Base-by-base conservation (phyloP, 2,888 invertebrate species). In the Pammene fasciana region DNA sequence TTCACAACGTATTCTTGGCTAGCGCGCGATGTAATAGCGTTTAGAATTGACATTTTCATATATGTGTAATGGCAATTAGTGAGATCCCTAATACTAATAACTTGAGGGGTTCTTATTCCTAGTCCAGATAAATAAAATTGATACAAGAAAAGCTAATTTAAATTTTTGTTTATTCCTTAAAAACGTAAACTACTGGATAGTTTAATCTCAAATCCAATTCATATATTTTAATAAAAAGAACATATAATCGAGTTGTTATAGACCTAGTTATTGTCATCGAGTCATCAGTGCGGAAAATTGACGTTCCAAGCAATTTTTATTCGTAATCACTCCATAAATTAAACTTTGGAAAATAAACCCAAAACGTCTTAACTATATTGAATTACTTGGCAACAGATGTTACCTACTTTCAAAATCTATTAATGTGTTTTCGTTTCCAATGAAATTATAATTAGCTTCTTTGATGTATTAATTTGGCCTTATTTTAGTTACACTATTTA, bases 1-100 rank as follows among this genome's bases (percentile, higher is more conserved):
- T 90, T 88, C 89, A 88, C 88, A 89, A 88, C 87, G 85, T 87
- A 88, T 87, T 88, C 87, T 85, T 86, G 82, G 79, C 83, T 80
- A 81, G 83, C 81, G 79, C 82, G 78, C 82, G 83, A 83, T 86
- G 86, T 87, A 87, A 86, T 86, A 87, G 86, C 86, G 84, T 72
- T 64, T 41, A 64, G 57, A 65, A 59, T 54, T 70, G 72, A 65
- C 70, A 67, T 61, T 67, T 48, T 46, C 16, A 14, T 61, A 57
- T 65, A 26, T 60, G 45, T 50, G 46, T 46, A 36, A 38, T n/a
- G 55, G 54, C 34, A 54, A 54, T 54, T 54, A 54, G 54, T 54
- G 4, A 34, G n/a, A 54, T 54, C 34, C 9, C 54, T 54, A 34
- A n/a, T 13, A 52, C 11, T 34, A 26, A 34, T 54, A 34, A 2